phyloP scores from a whole-genome alignment of 2,113 vertebrate genomes.

The Zosterops hypoxanthus region DNA sequence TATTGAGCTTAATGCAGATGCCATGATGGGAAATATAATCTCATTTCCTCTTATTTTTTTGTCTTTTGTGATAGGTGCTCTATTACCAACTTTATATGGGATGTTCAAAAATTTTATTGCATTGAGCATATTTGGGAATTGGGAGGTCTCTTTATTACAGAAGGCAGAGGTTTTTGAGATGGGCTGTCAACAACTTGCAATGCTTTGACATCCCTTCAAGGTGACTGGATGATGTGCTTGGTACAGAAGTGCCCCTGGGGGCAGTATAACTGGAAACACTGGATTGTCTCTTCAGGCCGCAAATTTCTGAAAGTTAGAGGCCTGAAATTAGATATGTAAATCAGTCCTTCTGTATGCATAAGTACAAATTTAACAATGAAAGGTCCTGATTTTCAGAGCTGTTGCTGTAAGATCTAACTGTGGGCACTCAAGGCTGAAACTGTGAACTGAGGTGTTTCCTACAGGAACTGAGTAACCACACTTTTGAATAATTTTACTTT shows the following conservation, averaged over 20 bases:
- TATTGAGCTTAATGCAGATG: slow-evolving; percentile 21
- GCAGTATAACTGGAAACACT: background rate
- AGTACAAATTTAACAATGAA: background rate
- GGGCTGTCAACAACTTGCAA: background rate
- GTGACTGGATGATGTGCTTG: background rate
- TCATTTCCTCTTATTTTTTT: background rate
- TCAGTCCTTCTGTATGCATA: background rate
- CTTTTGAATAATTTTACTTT: background rate
- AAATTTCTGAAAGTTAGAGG: background rate
- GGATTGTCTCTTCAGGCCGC: background rate
- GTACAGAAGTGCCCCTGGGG: background rate
- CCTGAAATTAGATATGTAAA: background rate
- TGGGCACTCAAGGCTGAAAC: background rate
- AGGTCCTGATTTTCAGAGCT: background rate
- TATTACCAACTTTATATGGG: background rate
- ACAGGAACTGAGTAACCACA: background rate
- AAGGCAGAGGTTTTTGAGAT: slow-evolving; percentile 9
- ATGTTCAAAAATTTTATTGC: slow-evolving; percentile 17
- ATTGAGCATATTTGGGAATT: slow-evolving; percentile 10
- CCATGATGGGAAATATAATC: background rate
- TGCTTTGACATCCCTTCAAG: background rate
- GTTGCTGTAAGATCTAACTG: background rate
- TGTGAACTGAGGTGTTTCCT: background rate
- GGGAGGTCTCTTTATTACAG: slow-evolving; percentile 4
- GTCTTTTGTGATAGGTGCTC: slow-evolving; percentile 12